Base-by-base conservation (phyloP, 2,113 vertebrate genomes). In the Fregetta grallaria region DNA sequence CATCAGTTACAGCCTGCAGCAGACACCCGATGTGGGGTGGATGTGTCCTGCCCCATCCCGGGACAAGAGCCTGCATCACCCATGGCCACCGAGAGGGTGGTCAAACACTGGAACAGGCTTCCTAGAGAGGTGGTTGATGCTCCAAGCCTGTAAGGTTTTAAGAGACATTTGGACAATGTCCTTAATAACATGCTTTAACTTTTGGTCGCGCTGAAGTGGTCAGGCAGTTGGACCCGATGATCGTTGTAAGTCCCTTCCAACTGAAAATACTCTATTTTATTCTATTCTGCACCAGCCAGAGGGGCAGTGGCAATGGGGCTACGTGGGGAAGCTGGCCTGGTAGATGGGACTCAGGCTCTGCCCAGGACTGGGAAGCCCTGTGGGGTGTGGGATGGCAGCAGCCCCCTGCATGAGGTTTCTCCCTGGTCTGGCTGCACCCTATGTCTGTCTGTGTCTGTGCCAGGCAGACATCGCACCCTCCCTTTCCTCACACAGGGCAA, bases 401-500 rank as follows among this genome's bases (percentile, higher is more conserved):
- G 45, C 32, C 12, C 14, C 42, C 25, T 67, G 16, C 27, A 8
- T 0, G 0, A 52, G n/a, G 40, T 25, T 87, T 66, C 36, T 67
- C 44, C 65, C 9, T 0, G 1, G 45, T 12, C 34, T 26, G 3
- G 22, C 32, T 59, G 22, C 49, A 74, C 9, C 11, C 44, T 0
- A 0, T 42, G 29, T 8, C 66, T 4, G 5, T 67, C 44, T 0
- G 0, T 42, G 29, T 8, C 66, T 4, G 5, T 67, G 56, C 76
- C 59, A 36, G 18, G 49, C 36, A 83, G 55, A 44, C 16, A 44
- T 30, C 38, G 47, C 70, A 19, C 30, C 45, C 32, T 77, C 23
- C 80, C 25, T 45, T 81, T n/a, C 70, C 72, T 21, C 34, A 30
- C 38, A 7, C 36, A 25, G 32, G 9, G 15, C 2, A 7, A 6